phyloP scores from a whole-genome alignment of 1,140 invertebrate genomes.

The Brachionus sp. region DNA sequence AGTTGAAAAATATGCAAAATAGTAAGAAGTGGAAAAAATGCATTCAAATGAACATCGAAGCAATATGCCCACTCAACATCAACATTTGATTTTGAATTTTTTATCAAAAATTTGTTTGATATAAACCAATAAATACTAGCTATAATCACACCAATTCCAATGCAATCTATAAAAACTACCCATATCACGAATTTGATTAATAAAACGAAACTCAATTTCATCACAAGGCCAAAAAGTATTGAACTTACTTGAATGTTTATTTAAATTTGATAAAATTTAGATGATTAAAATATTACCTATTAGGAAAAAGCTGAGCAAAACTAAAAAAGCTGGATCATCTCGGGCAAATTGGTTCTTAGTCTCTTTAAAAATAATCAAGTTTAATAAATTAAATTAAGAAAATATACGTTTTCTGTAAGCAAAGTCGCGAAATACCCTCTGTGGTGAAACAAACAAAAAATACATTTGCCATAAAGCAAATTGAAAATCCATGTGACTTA shows the following conservation, averaged over 20 bases:
- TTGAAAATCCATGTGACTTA: constrained; percentile 98
- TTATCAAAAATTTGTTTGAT: constrained; percentile 76
- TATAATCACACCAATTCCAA: constrained; percentile 77
- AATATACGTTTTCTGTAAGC: constrained; percentile 92
- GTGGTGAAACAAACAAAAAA: constrained; percentile 86
- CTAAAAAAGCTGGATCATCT: constrained; percentile 97
- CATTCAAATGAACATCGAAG: constrained; percentile 97
- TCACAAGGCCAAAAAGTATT: constrained; percentile 77
- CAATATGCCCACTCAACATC: constrained; percentile 96
- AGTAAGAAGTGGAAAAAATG: constrained; percentile 89
- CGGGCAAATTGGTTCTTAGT: constrained; percentile 97
- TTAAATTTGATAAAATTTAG: neutral
- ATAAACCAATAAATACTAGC: constrained; percentile 79
- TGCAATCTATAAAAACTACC: constrained; percentile 89
- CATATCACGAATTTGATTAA: constrained; percentile 84
- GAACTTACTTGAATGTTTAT: constrained; percentile 72
- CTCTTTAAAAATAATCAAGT: constrained; percentile 66
- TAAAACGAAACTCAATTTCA: constrained; percentile 71
- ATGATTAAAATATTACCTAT: constrained; percentile 62
- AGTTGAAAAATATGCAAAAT: constrained; percentile 88
- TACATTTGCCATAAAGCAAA: constrained; percentile 99
- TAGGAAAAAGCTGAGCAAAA: constrained; percentile 81
- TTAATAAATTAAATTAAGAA: neutral
- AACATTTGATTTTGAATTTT: constrained; percentile 63
- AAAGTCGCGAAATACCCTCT: constrained; percentile 97